Percentiles rank a stretch among this genome's conserved stretches.
These are phyloP conservation scores for Cinclus mexicanus DNA, from an alignment of 2,113 vertebrate genomes.

Conservation along the genomic window DNA sequence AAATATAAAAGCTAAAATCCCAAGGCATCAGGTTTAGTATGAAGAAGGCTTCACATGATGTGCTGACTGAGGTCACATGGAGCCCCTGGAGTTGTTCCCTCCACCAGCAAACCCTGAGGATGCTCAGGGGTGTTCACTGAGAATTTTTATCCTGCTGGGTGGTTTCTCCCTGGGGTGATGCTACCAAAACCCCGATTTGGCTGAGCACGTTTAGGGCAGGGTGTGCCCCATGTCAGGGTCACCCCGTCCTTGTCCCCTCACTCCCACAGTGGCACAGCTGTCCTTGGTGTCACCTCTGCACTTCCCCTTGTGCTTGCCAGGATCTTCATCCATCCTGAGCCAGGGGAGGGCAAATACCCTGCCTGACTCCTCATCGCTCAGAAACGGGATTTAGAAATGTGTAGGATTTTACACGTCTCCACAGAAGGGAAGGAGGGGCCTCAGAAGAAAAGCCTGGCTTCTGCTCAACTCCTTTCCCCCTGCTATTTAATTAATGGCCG, in stretches of 20 bases:
- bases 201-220: neutral
- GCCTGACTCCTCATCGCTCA: neutral
- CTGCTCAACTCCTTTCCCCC: neutral
- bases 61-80: neutral
- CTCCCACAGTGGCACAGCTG: no score
- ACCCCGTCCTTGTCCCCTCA: accelerated
- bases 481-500: neutral
- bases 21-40: neutral
- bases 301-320: accelerated
- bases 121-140: neutral
- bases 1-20: accelerated
- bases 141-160: neutral
- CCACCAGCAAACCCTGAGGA: neutral
- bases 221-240: accelerated
- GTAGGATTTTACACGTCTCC: neutral
- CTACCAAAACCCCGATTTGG: accelerated
- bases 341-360: accelerated
- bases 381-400: neutral
- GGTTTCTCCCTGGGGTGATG: neutral
- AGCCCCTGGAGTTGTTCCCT: neutral
- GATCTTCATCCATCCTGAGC: accelerated
- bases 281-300: accelerated
- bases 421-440: neutral
- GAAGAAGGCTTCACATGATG: no score
- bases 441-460: neutral